phyloP scores from a whole-genome alignment of 1,140 invertebrate genomes.

The Riptortus pedestris region DNA sequence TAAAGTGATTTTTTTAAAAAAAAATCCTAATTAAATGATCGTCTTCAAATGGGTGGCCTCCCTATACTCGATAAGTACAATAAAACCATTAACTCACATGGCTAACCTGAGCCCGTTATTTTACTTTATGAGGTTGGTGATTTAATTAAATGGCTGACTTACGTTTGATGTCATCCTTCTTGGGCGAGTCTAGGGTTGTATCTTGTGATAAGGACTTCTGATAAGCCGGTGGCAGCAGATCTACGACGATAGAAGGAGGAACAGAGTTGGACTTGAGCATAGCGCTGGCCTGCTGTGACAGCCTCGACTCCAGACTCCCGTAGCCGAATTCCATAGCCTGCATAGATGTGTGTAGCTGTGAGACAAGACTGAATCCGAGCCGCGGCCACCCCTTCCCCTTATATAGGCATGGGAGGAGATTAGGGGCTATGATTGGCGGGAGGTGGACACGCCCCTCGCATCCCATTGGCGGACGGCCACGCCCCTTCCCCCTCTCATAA shows the following conservation, averaged over 20 bases:
- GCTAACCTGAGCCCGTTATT: too few species aligned
- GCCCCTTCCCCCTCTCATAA: too few species aligned
- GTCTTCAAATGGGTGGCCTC: too few species aligned
- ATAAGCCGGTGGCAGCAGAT: slow-evolving; percentile 20
- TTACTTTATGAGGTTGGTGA: too few species aligned
- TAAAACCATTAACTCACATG: too few species aligned
- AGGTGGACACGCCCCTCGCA: neutral
- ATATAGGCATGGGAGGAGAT: neutral
- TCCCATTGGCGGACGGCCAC: neutral
- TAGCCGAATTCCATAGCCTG: neutral
- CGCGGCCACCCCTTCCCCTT: too few species aligned
- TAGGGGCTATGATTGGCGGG: slow-evolving; percentile 3
- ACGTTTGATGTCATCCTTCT: slow-evolving; percentile 25
- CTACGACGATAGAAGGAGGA: slow-evolving; percentile 22
- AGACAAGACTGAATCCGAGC: neutral
- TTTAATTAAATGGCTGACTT: slow-evolving; percentile 10
- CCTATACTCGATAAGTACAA: too few species aligned
- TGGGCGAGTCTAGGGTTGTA: neutral
- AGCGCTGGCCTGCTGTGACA: slow-evolving; percentile 20
- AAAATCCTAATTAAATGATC: too few species aligned
- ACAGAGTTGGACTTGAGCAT: slow-evolving; percentile 22
- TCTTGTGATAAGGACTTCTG: slow-evolving; percentile 3
- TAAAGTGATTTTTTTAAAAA: too few species aligned
- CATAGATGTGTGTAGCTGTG: neutral
- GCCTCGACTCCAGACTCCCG: neutral